A percentile compares a stretch with the other conserved stretches of the same genome.
phyloP scores from a whole-genome alignment of 1,140 invertebrate genomes.

The Delia radicum region DNA sequence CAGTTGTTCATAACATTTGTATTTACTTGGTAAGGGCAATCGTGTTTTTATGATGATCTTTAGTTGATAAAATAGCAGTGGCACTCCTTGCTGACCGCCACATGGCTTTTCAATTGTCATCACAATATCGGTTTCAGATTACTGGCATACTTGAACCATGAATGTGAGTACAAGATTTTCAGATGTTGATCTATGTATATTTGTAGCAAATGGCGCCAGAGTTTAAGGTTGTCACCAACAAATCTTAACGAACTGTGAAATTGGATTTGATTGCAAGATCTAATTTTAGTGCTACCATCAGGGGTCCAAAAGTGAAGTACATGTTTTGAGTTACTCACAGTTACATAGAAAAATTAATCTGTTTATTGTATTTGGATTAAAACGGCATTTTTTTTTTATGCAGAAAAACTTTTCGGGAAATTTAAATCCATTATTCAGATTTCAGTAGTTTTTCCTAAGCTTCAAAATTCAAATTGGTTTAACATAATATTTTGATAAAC shows the following conservation, averaged over 20 bases:
- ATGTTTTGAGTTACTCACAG: no score
- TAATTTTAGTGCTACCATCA: background rate
- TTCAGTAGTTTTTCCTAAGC: no score
- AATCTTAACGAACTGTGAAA: slow-evolving; percentile 45
- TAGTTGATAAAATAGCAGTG: background rate
- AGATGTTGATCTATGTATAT: background rate
- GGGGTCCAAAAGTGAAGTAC: no score
- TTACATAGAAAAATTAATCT: no score
- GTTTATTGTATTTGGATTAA: no score
- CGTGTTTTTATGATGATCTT: background rate
- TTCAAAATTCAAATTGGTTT: no score
- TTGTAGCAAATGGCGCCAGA: background rate
- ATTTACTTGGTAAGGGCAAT: background rate
- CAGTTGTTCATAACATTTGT: background rate
- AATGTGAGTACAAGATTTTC: no score
- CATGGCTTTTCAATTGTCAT: background rate
- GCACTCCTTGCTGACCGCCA: background rate
- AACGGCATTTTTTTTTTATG: no score
- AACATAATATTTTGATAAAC: no score
- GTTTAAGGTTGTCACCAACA: slow-evolving; percentile 16
- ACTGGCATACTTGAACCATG: background rate
- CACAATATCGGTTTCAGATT: slow-evolving; percentile 8
- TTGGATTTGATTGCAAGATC: background rate
- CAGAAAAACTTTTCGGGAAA: no score
- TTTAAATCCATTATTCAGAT: no score